phyloP scores from a whole-genome alignment of 2,888 invertebrate species.

The Nineta flava region DNA sequence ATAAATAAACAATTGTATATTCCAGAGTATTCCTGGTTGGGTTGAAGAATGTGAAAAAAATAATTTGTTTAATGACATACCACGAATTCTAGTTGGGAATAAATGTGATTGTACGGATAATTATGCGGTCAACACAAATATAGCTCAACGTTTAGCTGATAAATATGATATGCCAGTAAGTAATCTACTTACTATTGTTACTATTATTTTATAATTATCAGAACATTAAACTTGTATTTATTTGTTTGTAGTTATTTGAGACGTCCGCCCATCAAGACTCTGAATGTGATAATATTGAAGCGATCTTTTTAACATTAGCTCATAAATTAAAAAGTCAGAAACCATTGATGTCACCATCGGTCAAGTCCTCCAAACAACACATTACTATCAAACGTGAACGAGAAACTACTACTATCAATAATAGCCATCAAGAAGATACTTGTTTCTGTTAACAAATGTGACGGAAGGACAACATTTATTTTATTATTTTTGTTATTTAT shows the following conservation, averaged over 20 bases:
- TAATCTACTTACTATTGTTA: constrained; percentile 8
- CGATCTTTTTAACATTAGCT: constrained; percentile 68
- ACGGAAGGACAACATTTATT: no score
- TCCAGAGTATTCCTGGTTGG: constrained; percentile 51
- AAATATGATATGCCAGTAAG: constrained; percentile 54
- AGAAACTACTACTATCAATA: no score
- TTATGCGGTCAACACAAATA: constrained; percentile 47
- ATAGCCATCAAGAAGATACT: no score
- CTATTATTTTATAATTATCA: neutral
- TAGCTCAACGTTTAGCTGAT: constrained; percentile 59
- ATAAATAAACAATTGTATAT: constrained; percentile 10
- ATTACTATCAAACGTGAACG: no score
- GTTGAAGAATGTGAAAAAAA: constrained; percentile 58
- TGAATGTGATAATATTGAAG: constrained; percentile 59
- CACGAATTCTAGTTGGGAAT: constrained; percentile 63
- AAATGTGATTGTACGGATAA: constrained; percentile 54
- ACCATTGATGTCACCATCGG: constrained; percentile 33
- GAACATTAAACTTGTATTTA: neutral
- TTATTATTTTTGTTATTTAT: no score
- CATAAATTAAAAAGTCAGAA: constrained; percentile 54
- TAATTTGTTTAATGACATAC: constrained; percentile 40
- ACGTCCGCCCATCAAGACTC: constrained; percentile 63
- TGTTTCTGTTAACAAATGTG: no score
- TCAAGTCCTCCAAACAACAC: no score
- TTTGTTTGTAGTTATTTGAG: constrained; percentile 44